Conservation (phyloP, 1,140 invertebrate genomes). For the Procambarus clarkii region DNA sequence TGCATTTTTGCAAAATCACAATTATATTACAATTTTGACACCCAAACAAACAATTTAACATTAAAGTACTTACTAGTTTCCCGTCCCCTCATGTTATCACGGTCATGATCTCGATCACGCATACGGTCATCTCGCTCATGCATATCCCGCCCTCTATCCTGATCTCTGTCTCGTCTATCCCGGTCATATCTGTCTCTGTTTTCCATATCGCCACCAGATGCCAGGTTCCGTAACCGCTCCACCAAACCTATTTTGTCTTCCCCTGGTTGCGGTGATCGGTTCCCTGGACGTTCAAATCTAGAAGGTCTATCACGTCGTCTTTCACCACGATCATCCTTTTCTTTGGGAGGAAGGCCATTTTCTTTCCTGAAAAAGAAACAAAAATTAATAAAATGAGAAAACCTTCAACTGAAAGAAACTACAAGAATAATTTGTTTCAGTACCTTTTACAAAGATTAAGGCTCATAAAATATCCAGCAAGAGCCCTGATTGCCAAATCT, state of each 20-base stretch:
- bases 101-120: constrained; percentile 59
- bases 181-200: constrained; percentile 42
- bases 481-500: too few relatives aligned
- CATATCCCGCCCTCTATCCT: constrained; percentile 57
- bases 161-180: constrained; percentile 64
- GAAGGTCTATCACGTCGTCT: constrained; percentile 20
- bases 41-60: too few relatives aligned
- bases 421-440: too few relatives aligned
- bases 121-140: constrained; percentile 2
- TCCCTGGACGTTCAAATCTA: constrained; percentile 30
- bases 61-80: neutral
- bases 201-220: constrained; percentile 47
- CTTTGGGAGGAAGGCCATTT: constrained; percentile 49
- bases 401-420: too few relatives aligned
- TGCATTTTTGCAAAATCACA: too few relatives aligned
- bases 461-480: too few relatives aligned
- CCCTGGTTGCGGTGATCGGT: neutral
- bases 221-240: constrained; percentile 35
- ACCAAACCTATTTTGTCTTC: constrained; percentile 43
- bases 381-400: neutral
- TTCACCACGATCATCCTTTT: constrained; percentile 49
- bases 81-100: constrained; percentile 29
- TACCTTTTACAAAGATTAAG: too few relatives aligned
- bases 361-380: constrained; percentile 44
- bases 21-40: too few relatives aligned